Evolutionary conservation across 2,888 invertebrate genomes (phyloP), one percentile per base, ranked within the genome.

Genomic region (Laspeyria flexula): DNA sequence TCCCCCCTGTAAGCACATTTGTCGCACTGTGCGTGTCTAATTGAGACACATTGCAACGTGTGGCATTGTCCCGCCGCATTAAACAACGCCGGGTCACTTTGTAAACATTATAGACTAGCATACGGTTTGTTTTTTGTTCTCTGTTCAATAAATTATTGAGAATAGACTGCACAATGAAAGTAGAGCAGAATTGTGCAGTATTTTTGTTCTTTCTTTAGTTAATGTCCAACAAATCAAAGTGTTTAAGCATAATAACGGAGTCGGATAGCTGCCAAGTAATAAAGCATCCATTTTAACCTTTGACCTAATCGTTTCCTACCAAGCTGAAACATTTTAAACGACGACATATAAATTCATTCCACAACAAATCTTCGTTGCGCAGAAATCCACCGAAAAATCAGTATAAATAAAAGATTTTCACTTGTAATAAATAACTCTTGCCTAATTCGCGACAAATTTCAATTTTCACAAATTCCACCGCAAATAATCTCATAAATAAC

Each of bases 31-130:
- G 82, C 82, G 79, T 75, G 70, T 76, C 88, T 88, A 89, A 90
- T 89, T 88, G 88, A 86, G 86, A 89, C 80, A 75, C 81, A 89
- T 87, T 77, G 76, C 65, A 67, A 52, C 55, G 65, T 72, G 59
- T 58, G 61, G 65, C 67, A 60, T 60, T 71, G 77, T 75, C 73
- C 64, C 79, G 83, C 71, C 61, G 72, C 83, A 81, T 85, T 84
- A 71, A 67, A 63, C 71, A 73, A 72, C 65, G 69, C 73, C 68
- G 53, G 64, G 25, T 72, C 52, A 55, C 52, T 61, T 46, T 57
- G 54, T 60, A 51, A 45, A 62, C 45, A 35, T 58, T 50, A 70
- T 58, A 46, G 31, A 38, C 34, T 33, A 44, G 43, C 25, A 45
- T 44, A 45, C 41, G 30, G 1, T 37, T 40, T 44, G 37, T 31